Evolutionary conservation across 2,797 vertebrate species (phyloP).

Genomic region (Sternarchorhynchus goeldii): DNA sequence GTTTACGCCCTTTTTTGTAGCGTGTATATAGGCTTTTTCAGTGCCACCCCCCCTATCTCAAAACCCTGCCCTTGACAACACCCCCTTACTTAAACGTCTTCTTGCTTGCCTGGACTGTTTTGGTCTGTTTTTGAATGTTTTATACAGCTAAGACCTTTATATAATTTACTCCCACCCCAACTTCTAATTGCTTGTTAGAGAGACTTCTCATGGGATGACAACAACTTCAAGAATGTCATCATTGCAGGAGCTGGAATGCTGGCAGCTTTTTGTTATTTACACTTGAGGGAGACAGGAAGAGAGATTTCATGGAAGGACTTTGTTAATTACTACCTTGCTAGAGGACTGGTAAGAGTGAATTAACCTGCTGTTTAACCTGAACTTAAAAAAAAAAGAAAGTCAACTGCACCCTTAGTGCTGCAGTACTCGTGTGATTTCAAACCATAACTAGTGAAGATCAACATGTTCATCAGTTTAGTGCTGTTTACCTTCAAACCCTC

Average conservation of each 20-base stretch:
- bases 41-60: no score
- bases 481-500: not conserved
- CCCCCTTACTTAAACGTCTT: no score
- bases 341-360: constrained; percentile 73
- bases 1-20: no score
- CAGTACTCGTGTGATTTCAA: not conserved
- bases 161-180: constrained; percentile 4
- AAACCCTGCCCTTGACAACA: no score
- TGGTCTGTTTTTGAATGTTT: not conserved
- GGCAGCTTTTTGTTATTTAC: constrained; percentile 72
- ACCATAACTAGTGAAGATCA: not conserved
- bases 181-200: constrained; percentile 63
- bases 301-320: constrained; percentile 84
- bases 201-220: constrained; percentile 74
- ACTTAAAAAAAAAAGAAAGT: no score
- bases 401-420: not conserved
- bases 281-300: constrained; percentile 71
- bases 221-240: constrained; percentile 64
- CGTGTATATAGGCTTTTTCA: no score
- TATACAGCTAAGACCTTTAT: not conserved
- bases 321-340: constrained; percentile 74
- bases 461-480: not conserved
- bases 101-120: no score
- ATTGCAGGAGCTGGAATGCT: constrained; percentile 70
- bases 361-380: not conserved